Conservation (phyloP, 2,797 vertebrate species). For the Xiphophorus birchmanni region DNA sequence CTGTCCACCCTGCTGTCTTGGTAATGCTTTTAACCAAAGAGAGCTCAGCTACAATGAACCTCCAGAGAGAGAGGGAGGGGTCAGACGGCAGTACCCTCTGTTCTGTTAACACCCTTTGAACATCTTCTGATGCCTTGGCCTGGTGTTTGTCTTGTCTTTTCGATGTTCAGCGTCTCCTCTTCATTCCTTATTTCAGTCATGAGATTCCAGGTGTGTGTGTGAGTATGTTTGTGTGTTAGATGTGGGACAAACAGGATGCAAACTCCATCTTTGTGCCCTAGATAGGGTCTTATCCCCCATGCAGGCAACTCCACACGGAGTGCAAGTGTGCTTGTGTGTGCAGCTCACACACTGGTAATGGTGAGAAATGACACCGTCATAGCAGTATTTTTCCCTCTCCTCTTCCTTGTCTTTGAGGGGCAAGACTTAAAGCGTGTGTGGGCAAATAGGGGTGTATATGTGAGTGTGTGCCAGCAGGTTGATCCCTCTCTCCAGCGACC, state of each 20-base stretch:
- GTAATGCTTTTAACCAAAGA: constrained; percentile 20
- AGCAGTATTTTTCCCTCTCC: constrained; percentile 64
- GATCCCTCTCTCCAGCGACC: constrained; percentile 78
- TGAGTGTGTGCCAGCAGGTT: constrained; percentile 17
- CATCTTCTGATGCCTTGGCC: constrained; percentile 49
- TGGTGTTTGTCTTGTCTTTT: constrained; percentile 37
- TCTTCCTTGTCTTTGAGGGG: constrained; percentile 64
- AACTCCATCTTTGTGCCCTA: constrained; percentile 77
- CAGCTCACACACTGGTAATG: constrained; percentile 71
- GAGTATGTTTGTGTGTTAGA: constrained; percentile 57
- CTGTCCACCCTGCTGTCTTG: constrained; percentile 33
- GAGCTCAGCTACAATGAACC: constrained; percentile 20
- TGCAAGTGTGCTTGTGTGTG: constrained; percentile 41
- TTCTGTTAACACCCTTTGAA: constrained; percentile 44
- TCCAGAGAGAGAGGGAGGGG: constrained; percentile 27
- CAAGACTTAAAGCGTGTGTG: constrained; percentile 69
- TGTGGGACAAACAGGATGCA: constrained; percentile 55
- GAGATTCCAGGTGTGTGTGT: constrained; percentile 59
- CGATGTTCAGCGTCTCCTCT: constrained; percentile 48
- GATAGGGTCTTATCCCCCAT: constrained; percentile 75
- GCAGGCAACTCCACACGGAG: constrained; percentile 72
- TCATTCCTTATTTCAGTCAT: constrained; percentile 59
- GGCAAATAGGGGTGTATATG: constrained; percentile 44
- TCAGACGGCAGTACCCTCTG: constrained; percentile 43
- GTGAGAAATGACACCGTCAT: constrained; percentile 77